A percentile compares a stretch with the other conserved stretches of the same genome.
Evolutionary conservation across 2,113 vertebrate species (phyloP).

Genomic region (Bujurquina vittata): DNA sequence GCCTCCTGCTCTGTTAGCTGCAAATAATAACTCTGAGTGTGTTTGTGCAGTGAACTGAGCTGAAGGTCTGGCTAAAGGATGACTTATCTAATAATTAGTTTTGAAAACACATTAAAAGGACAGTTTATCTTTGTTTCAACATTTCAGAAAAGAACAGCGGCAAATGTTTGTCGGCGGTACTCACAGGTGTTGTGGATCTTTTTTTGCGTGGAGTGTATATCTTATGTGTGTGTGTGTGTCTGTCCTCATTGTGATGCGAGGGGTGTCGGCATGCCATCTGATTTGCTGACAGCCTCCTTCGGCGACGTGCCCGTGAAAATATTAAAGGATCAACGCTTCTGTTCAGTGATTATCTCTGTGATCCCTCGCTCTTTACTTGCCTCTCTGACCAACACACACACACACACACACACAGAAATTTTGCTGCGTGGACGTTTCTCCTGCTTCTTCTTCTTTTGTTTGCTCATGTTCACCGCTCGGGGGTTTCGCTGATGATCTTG

Average conservation of each 20-base stretch:
- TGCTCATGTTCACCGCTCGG: background rate
- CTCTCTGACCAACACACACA: background rate
- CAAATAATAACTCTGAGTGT: conserved; percentile 5
- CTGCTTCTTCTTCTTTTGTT: background rate
- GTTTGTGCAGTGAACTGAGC: background rate
- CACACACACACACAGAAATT: background rate
- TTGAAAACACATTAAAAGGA: background rate
- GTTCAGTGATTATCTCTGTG: conserved; percentile 39
- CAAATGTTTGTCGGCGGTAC: background rate
- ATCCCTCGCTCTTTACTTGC: conserved; percentile 25
- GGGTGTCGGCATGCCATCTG: background rate
- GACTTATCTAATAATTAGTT: conserved; percentile 5
- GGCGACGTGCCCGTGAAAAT: conserved; percentile 26
- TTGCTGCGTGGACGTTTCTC: conserved; percentile 8
- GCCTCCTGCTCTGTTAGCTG: background rate
- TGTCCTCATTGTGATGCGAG: conserved; percentile 21
- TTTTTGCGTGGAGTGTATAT: background rate
- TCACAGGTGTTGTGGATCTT: background rate
- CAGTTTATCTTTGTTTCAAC: background rate
- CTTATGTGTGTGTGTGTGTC: background rate
- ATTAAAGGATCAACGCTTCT: conserved; percentile 27
- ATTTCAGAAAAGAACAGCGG: background rate
- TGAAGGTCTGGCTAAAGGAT: background rate
- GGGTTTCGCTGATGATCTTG: background rate
- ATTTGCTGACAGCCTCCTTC: conserved; percentile 48